A percentile compares a stretch with the other conserved stretches of the same genome.
Conservation (phyloP, 1,140 invertebrate genomes). For the Polypedilum pembai region DNA sequence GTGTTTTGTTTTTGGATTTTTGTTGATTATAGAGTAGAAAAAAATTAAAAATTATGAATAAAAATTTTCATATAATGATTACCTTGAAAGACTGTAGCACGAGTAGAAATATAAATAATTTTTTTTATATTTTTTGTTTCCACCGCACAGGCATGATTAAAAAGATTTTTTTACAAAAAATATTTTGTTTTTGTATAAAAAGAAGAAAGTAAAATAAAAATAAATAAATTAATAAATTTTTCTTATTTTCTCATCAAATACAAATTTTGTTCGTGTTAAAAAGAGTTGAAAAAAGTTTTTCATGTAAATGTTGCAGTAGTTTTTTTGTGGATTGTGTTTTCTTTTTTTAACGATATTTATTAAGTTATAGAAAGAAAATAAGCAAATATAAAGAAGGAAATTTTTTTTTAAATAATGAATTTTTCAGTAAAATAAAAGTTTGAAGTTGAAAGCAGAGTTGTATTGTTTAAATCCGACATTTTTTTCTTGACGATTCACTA, state of each 20-base stretch:
- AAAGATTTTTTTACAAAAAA: neutral
- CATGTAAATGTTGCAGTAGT: no score
- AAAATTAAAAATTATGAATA: neutral
- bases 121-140: neutral
- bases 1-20: neutral
- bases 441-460: no score
- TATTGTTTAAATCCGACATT: no score
- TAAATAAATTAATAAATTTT: neutral
- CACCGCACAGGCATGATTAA: neutral
- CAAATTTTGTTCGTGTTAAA: neutral
- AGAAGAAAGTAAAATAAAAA: neutral
- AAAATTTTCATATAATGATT: neutral
- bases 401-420: no score
- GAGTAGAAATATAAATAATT: neutral
- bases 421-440: no score
- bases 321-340: no score
- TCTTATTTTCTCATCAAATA: no score
- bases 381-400: no score
- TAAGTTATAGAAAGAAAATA: no score
- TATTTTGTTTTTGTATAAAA: neutral
- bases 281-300: no score
- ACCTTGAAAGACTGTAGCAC: constrained; percentile 23
- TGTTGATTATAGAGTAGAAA: neutral
- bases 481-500: no score
- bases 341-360: no score